phyloP scores from a whole-genome alignment of 2,113 vertebrate genomes.

The Chauna torquata region DNA sequence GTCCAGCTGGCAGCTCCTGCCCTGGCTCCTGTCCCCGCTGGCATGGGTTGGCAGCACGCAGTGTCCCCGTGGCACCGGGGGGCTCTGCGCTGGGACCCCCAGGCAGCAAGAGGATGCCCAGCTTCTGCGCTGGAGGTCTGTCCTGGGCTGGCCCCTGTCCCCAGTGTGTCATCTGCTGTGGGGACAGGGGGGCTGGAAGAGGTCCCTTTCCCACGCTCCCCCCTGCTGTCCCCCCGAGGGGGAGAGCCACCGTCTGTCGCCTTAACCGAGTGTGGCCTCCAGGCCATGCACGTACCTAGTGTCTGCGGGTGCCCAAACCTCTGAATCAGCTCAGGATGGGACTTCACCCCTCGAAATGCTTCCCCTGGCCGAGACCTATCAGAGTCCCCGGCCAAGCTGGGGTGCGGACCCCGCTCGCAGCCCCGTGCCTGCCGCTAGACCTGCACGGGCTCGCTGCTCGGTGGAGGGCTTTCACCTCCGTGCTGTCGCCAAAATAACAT shows the following conservation, averaged over 20 bases:
- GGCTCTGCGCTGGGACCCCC: not conserved
- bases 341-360: not conserved
- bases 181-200: not conserved
- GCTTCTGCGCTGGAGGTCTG: not conserved
- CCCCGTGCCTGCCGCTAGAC: not conserved
- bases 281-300: not conserved
- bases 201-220: not conserved
- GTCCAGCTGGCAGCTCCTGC: conserved; percentile 51
- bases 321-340: conserved; percentile 31
- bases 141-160: not conserved
- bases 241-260: conserved; percentile 43
- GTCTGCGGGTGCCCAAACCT: not conserved
- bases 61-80: not conserved
- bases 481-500: not conserved
- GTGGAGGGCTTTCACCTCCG: not conserved
- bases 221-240: not conserved
- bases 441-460: not conserved
- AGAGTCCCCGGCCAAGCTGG: accelerated
- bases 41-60: not conserved
- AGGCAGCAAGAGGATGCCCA: not conserved
- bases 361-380: not conserved
- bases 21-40: not conserved
- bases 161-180: not conserved
- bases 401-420: not conserved
- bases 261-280: conserved; percentile 45